Percentiles rank a stretch among this genome's conserved stretches.
Evolutionary conservation across 2,113 vertebrate species (phyloP).

Genomic region (Lepus timidus): DNA sequence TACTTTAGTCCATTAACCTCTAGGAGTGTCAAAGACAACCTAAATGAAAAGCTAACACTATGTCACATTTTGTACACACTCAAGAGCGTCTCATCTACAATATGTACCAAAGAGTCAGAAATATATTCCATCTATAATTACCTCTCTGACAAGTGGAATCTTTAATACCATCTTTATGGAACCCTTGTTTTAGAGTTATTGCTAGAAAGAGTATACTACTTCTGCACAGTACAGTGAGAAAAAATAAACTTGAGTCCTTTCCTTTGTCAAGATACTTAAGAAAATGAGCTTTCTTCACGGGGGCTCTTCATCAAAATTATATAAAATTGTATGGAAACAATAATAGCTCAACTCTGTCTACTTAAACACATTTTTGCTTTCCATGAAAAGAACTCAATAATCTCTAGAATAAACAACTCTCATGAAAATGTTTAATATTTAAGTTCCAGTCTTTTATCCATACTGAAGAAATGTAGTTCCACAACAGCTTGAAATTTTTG

Average conservation of each 20-base stretch:
- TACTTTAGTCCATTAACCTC: slow-evolving; percentile 43
- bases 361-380: slow-evolving; percentile 61
- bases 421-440: neutral
- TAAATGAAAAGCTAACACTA: slow-evolving; percentile 47
- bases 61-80: slow-evolving; percentile 21
- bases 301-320: slow-evolving; percentile 66
- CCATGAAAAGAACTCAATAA: slow-evolving; percentile 54
- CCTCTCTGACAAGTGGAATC: slow-evolving; percentile 53
- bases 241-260: slow-evolving; percentile 10
- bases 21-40: slow-evolving; percentile 19
- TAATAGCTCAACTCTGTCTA: slow-evolving; percentile 63
- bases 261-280: slow-evolving; percentile 63
- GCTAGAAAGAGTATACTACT: neutral
- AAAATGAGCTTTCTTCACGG: slow-evolving; percentile 65
- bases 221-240: neutral
- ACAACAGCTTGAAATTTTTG: neutral
- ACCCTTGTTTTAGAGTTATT: slow-evolving; percentile 50
- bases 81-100: slow-evolving; percentile 14
- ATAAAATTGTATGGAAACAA: slow-evolving; percentile 57
- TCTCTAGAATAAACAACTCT: slow-evolving; percentile 54
- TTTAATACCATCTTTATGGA: slow-evolving; percentile 13
- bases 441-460: slow-evolving; percentile 5
- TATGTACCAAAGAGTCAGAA: slow-evolving; percentile 29
- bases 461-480: neutral
- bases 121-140: slow-evolving; percentile 32